Base-by-base conservation (phyloP, 92 coral and sea anemone species). In the Paramuricea clavata region DNA sequence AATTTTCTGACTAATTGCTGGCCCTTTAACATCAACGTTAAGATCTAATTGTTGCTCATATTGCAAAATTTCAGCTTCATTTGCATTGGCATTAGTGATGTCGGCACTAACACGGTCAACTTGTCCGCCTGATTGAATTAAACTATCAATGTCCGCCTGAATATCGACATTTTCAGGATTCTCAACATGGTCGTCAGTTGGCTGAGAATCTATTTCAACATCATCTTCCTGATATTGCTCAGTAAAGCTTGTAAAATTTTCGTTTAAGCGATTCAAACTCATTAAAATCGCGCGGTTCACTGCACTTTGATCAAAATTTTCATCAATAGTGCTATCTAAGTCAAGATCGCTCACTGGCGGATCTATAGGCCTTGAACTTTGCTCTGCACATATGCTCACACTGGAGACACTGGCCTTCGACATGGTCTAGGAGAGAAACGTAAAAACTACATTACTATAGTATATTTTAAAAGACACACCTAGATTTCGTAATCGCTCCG, bases 61-160 rank as follows among this genome's bases (percentile, higher is more conserved):
- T 21, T 54, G 25, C 17, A 54, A 54, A 54, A 88, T 79, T 39
- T 39, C 72, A 83, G 72, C 88, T 16, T 81, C 69, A 25, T 78
- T 78, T 2, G 57, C 74, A 35, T 67, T 30, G 6, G 12, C 44
- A 30, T 26, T 30, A 0, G 3, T 2, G 41, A 1, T 35, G 3
- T 65, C 17, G 5, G 6, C 41, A 65, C 3, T 3, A 2, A 3
- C 13, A 26, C 15, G 2, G 16, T n/a, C 33, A 2, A 25, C 6
- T 65, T 65, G 28, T 5, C 3, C 19, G 74, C 16, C 35, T 17
- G n/a, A 3, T 30, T 67, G 41, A 30, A 54, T 13, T 54, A 67
- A 30, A 67, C 23, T 67, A 36, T 67, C 74, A 67, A 67, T 67
- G 74, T 65, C 32, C 16, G 33, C 33, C 33, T 65, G 72, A 65